phyloP scores from a whole-genome alignment of 2,113 vertebrate species.

The Pristiophorus japonicus region DNA sequence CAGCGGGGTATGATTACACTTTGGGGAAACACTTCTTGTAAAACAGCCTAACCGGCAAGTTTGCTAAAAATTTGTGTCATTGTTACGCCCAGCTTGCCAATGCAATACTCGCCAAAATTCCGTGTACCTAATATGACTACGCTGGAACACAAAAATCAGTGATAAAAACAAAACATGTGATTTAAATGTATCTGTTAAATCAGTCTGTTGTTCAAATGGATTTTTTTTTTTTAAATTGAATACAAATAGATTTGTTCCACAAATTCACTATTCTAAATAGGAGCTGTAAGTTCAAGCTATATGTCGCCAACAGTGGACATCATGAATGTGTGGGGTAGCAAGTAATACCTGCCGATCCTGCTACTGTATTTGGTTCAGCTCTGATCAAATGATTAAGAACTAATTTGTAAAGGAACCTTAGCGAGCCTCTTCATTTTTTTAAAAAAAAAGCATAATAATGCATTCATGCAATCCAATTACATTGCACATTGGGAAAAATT shows the following conservation, averaged over 20 bases:
- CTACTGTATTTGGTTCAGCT: constrained; percentile 60
- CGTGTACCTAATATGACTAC: neutral
- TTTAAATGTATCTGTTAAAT: constrained; percentile 54
- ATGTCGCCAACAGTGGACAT: constrained; percentile 70
- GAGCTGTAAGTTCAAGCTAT: constrained; percentile 70
- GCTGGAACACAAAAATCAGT: neutral
- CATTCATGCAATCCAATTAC: neutral
- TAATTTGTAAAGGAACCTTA: neutral
- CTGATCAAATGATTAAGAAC: neutral
- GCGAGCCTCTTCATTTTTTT: neutral
- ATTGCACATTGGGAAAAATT: neutral
- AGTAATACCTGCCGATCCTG: constrained; percentile 66
- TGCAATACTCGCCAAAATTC: neutral
- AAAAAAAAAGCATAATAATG: neutral
- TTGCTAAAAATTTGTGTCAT: neutral
- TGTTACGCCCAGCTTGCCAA: neutral
- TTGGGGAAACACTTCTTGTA: neutral
- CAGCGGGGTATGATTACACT: neutral
- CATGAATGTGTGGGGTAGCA: constrained; percentile 62
- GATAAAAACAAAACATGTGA: neutral
- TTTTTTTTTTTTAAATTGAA: constrained; percentile 76
- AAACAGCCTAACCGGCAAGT: neutral
- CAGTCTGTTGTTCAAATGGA: constrained; percentile 67
- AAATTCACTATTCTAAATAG: constrained; percentile 66
- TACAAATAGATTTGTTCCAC: constrained; percentile 68